Base-by-base conservation (phyloP, 2,797 vertebrate genomes). In the Pangasius larnaudii region DNA sequence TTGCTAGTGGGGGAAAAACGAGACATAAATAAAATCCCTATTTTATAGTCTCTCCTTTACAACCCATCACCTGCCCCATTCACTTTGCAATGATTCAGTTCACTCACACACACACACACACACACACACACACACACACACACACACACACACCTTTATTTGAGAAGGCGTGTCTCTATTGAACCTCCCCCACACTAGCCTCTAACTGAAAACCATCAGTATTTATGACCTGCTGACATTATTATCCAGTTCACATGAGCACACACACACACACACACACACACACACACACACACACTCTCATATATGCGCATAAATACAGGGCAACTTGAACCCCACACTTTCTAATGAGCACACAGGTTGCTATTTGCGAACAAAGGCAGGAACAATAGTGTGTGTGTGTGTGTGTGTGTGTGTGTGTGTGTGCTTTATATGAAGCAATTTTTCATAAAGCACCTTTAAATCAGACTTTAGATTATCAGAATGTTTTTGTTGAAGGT, bases 201-300 rank as follows among this genome's bases (percentile, higher is more conserved):
- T 49, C 56, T 65, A 67, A 82, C 77, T 61, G 65, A 59, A 87
- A 71, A 56, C 51, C 78, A 87, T 82, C 86, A 71, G 78, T 72
- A 81, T 87, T 87, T 82, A 87, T 82, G 46, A 81, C 63, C 51
- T 67, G 77, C 86, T 87, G 49, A 67, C 77, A 71, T 86, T 75
- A 75, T 81, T 81, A 81, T 81, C 33, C 79, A 42, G 56, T 77
- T 85, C 56, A 67, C 77, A n/a, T 27, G 69, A 63, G 53, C 75
- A 46, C 6, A 46, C 42, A 46, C 42, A 46, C 42, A 46, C 46
- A 46, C 46, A 85, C 42, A 51, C 22, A 46, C 46, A 46, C 46
- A 85, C 42, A 51, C 22, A 42, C 42, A 85, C 42, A 51, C 22
- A 46, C 42, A 46, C 42, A 85, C 42, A 51, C 22, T 24, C 42